These are phyloP conservation scores for Oryzias dopingdopingensis DNA, from an alignment of 2,797 vertebrate species.

Conservation along the genomic window DNA sequence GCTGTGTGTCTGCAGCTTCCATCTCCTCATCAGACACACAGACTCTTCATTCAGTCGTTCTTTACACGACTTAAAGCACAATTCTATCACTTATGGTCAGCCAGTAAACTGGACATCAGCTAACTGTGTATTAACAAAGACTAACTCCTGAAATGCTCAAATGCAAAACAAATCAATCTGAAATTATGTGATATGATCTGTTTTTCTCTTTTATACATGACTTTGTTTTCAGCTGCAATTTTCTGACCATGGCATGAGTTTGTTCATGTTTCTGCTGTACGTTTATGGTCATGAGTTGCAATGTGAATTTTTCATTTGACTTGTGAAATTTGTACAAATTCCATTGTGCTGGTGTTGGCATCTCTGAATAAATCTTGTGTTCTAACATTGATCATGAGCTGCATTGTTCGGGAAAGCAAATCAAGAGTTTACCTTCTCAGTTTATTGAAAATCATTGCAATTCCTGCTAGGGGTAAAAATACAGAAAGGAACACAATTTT, in stretches of 20 bases:
- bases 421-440: background rate
- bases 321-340: slow-evolving; percentile 99
- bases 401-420: background rate
- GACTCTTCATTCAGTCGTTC: slow-evolving; percentile 84
- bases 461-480: too few relatives aligned
- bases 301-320: slow-evolving; percentile 97
- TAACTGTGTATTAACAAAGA: slow-evolving; percentile 95
- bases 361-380: slow-evolving; percentile 98
- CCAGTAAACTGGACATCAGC: slow-evolving; percentile 85
- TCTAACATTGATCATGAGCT: slow-evolving; percentile 68
- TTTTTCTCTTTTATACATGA: slow-evolving; percentile 58
- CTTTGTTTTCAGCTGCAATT: slow-evolving; percentile 79
- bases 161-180: slow-evolving; percentile 93
- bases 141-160: slow-evolving; percentile 88
- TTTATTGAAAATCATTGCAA: background rate
- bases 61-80: slow-evolving; percentile 97
- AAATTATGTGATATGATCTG: slow-evolving; percentile 91
- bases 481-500: too few relatives aligned
- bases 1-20: slow-evolving; percentile 93
- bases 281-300: slow-evolving; percentile 97
- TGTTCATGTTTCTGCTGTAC: slow-evolving; percentile 97
- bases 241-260: slow-evolving; percentile 94
- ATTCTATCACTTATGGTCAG: slow-evolving; percentile 93
- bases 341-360: slow-evolving; percentile 99
- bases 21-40: slow-evolving; percentile 91